A percentile compares a stretch with the other conserved stretches of the same genome.
phyloP scores from a whole-genome alignment of 1,140 invertebrate genomes.

The Vanessa atalanta region DNA sequence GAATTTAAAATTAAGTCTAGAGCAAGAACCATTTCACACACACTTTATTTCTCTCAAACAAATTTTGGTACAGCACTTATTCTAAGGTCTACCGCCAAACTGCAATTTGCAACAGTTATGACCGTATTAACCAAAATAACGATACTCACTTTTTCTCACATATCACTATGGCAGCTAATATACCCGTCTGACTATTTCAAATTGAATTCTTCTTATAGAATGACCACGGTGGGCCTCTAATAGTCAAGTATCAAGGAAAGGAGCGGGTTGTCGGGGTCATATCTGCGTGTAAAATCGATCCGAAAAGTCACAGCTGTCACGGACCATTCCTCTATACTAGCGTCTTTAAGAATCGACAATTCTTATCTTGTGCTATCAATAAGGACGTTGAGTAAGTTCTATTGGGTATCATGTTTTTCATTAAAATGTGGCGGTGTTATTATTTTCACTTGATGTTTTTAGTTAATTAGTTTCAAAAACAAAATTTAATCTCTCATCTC shows the following conservation, averaged over 20 bases:
- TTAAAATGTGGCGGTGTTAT: no score
- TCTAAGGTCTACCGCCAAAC: no score
- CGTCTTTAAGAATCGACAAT: conserved; percentile 66
- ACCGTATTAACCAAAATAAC: no score
- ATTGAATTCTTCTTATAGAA: conserved; percentile 49
- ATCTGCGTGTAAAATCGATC: conserved; percentile 73
- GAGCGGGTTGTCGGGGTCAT: conserved; percentile 69
- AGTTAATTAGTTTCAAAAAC: no score
- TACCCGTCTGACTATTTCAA: not conserved
- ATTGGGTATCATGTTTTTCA: no score
- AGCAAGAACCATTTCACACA: no score
- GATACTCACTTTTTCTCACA: not conserved
- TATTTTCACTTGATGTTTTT: no score
- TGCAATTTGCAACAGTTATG: no score
- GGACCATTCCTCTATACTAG: conserved; percentile 73
- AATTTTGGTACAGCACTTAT: no score
- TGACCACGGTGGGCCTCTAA: conserved; percentile 68
- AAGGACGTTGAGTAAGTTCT: conserved; percentile 68
- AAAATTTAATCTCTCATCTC: no score
- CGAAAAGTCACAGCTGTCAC: conserved; percentile 67
- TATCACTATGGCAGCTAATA: not conserved
- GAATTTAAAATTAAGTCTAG: no score
- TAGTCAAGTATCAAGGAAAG: conserved; percentile 65
- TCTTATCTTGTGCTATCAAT: conserved; percentile 68
- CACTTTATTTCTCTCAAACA: no score